phyloP scores from a whole-genome alignment of 2,888 invertebrate species.

The Zygaena filipendulae region DNA sequence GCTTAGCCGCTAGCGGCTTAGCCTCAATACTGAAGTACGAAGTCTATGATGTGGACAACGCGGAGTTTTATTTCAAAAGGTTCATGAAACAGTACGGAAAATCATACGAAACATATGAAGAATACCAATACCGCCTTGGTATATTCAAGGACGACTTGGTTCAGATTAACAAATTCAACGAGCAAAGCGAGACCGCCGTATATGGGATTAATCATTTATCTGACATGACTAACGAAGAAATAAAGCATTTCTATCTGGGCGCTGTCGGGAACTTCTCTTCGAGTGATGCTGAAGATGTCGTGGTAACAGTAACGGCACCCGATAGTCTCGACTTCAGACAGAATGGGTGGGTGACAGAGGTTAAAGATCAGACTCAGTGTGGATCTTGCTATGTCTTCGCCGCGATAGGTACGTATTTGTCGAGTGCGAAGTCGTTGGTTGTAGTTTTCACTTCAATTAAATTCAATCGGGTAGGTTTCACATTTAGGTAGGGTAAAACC shows the following conservation, averaged over 20 bases:
- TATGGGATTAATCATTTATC: slow-evolving; percentile 9
- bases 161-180: slow-evolving; percentile 7
- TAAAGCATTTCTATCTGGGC: slow-evolving; percentile 2
- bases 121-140: slow-evolving; percentile 4
- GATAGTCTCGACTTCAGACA: slow-evolving; percentile 8
- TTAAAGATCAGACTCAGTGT: slow-evolving; percentile 12
- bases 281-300: not conserved
- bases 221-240: slow-evolving; percentile 11
- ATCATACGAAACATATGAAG: slow-evolving; percentile 2
- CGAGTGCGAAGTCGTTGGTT: too few species aligned
- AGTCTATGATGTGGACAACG: slow-evolving; percentile 6
- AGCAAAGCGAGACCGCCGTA: slow-evolving; percentile 1
- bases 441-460: too few species aligned
- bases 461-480: too few species aligned
- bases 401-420: slow-evolving; percentile 12
- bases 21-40: slow-evolving; percentile 4
- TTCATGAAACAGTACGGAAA: too few species aligned
- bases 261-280: not conserved
- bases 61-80: slow-evolving; percentile 7
- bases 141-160: slow-evolving; percentile 9
- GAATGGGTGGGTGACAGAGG: slow-evolving; percentile 6
- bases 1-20: too few species aligned
- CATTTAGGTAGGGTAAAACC: too few species aligned
- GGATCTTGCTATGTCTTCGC: slow-evolving; percentile 13
- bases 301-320: slow-evolving; percentile 6